phyloP scores from a whole-genome alignment of 1,140 invertebrate species.

The Olivierus martensii region DNA sequence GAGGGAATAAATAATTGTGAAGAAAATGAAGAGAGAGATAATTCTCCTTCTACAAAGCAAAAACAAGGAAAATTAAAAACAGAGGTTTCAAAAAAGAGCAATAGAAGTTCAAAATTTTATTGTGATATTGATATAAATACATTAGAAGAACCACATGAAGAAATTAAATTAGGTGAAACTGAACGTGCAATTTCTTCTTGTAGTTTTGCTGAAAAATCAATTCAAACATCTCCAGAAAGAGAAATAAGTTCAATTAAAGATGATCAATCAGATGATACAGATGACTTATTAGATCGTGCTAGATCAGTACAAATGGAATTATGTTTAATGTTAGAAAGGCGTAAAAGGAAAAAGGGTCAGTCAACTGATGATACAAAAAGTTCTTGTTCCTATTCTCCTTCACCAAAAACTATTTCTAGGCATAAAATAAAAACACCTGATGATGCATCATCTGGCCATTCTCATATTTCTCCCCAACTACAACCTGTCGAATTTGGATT shows the following conservation, averaged over 20 bases:
- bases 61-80: slow-evolving; percentile 1
- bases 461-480: neutral
- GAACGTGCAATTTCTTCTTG: slow-evolving; percentile 9
- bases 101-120: slow-evolving; percentile 12
- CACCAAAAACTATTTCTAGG: slow-evolving; percentile 1
- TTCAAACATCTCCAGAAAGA: slow-evolving; percentile 13
- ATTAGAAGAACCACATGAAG: neutral
- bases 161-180: neutral
- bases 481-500: neutral
- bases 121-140: neutral
- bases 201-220: slow-evolving; percentile 14
- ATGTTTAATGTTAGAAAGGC: slow-evolving; percentile 9
- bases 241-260: neutral
- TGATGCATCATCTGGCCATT: too few species aligned
- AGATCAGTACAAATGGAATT: slow-evolving; percentile 12
- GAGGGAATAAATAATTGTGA: neutral
- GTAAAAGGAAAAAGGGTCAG: slow-evolving; percentile 2
- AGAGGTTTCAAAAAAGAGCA: neutral
- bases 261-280: slow-evolving; percentile 7
- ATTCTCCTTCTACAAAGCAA: too few species aligned
- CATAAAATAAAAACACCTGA: neutral
- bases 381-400: neutral
- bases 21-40: neutral
- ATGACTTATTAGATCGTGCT: slow-evolving; percentile 10
- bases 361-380: neutral